Evolutionary conservation across 2,113 vertebrate species (phyloP), one percentile per base, ranked within the genome.

Genomic region (Syngnathus typhle): DNA sequence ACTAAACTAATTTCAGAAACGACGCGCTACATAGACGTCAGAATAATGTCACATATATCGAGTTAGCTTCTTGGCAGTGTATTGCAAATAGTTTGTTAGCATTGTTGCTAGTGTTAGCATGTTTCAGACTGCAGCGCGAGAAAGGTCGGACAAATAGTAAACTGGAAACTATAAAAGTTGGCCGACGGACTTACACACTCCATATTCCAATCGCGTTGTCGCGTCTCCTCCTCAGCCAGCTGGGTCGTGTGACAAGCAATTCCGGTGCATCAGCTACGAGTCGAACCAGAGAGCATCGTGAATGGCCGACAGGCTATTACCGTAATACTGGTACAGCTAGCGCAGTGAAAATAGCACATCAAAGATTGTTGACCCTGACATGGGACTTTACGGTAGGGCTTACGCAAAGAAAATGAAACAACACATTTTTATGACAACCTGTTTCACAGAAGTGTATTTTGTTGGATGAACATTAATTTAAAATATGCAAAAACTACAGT

Each of bases 181-280:
- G 3, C 8, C 7, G 46, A 16, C 9, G 47, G 47, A 86, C 89
- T 89, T 75, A 91, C 89, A 87, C 88, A 89, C 67, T 91, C 89
- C 88, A 89, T 90, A 1, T 77, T 71, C 79, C 80, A 84, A 77
- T 51, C 75, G 69, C 46, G 5, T 72, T 65, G 6, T 61, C 32
- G 2, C 49, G 58, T 65, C 13, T n/a, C 13, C 60, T 62, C 60
- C 60, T 21, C 60, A 16, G 39, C 12, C n/a, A 36, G 19, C 69
- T 47, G 54, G 72, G 38, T 52, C 43, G 2, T 38, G 38, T 39
- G 13, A 38, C 69, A 70, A 19, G 27, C 44, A 37, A 21, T 72
- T 11, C 19, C 44, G 55, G 47, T 2, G 65, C 72, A 80, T 83
- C 77, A 68, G 72, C 44, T 63, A 2, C 15, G 37, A 59, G 59